phyloP scores from a whole-genome alignment of 2,113 vertebrate genomes.

The Pedetes capensis region DNA sequence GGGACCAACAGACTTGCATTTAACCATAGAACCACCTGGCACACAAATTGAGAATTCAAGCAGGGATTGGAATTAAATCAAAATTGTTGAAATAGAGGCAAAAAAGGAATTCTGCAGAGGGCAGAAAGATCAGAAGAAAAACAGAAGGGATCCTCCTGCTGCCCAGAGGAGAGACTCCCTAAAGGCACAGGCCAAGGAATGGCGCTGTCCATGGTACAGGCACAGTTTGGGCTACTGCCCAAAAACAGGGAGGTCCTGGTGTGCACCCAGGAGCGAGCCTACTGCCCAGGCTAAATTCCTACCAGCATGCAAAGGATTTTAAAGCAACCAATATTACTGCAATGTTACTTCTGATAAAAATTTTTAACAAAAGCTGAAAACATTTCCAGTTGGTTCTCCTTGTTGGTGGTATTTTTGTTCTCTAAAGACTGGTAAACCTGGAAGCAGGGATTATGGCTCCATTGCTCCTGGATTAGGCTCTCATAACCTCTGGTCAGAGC shows the following conservation, averaged over 20 bases:
- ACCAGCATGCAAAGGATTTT: not conserved
- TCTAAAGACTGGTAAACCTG: not conserved
- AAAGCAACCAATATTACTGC: not conserved
- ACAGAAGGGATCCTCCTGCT: not conserved
- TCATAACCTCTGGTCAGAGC: accelerated
- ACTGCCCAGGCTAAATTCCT: not conserved
- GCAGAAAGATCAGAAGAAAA: not conserved
- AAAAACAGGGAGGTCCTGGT: not conserved
- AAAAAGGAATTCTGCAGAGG: conserved; percentile 35
- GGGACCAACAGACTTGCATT: not conserved
- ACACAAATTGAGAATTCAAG: not conserved
- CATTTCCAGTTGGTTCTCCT: not conserved
- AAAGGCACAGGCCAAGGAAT: not conserved
- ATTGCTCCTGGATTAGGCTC: accelerated
- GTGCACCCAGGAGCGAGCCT: not conserved
- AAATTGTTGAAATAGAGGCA: not conserved
- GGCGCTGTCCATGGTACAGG: not conserved
- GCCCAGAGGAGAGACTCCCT: accelerated
- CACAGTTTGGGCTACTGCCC: too few relatives aligned
- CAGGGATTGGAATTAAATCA: conserved; percentile 1
- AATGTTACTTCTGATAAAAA: not conserved
- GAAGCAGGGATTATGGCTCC: not conserved
- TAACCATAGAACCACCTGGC: not conserved
- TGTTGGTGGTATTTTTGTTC: not conserved
- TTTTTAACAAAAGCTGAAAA: not conserved